A percentile compares a stretch with the other conserved stretches of the same genome.
Conservation (phyloP, 2,797 vertebrate genomes). For the Bovichtus diacanthus region DNA sequence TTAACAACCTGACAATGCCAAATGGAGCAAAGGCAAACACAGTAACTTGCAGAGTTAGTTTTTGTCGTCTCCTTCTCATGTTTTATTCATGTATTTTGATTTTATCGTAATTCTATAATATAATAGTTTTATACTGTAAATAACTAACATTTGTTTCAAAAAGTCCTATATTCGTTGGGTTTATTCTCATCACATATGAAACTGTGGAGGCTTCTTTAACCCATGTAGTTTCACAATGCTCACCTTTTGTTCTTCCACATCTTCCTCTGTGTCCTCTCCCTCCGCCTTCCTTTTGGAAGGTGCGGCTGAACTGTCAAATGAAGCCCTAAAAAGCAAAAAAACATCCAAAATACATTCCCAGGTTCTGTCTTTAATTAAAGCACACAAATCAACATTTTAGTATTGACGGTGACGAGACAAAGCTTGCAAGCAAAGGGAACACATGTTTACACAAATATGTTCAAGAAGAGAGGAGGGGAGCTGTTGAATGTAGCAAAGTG, state of each 20-base stretch:
- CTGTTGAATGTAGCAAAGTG: not conserved
- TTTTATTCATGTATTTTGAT: not conserved
- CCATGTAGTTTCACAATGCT: not conserved
- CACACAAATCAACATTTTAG: not conserved
- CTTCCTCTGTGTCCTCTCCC: conserved; percentile 93
- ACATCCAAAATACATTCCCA: not conserved
- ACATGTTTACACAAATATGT: not conserved
- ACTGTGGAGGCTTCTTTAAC: not conserved
- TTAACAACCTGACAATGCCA: not conserved
- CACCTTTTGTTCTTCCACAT: conserved; percentile 94
- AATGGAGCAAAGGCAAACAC: not conserved
- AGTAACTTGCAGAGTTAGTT: too few relatives aligned
- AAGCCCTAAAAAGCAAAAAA: conserved; percentile 84
- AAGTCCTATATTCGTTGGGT: not conserved
- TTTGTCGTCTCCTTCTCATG: too few relatives aligned
- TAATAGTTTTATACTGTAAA: not conserved
- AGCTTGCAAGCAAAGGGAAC: not conserved
- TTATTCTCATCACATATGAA: not conserved
- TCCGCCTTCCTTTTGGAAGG: conserved; percentile 91
- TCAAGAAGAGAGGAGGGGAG: not conserved
- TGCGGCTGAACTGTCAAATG: conserved; percentile 89
- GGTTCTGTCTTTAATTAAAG: not conserved
- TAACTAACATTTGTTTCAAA: not conserved
- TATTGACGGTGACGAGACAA: not conserved
- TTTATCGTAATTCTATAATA: not conserved